These are phyloP conservation scores for Cisticola juncidis DNA, from an alignment of 2,113 vertebrate genomes.

Conservation along the genomic window DNA sequence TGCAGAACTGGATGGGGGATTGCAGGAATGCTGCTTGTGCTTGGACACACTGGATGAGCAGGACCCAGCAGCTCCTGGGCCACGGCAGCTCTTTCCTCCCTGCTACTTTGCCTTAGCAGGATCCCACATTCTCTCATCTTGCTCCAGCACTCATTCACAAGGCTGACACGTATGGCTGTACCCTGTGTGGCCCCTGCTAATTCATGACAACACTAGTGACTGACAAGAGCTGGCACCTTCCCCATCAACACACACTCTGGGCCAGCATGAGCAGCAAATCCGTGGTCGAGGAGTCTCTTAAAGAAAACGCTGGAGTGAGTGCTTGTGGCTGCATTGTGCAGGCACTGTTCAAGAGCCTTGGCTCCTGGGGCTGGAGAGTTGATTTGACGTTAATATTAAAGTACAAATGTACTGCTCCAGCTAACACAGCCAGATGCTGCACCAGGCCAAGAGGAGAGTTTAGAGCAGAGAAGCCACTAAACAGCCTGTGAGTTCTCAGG, in stretches of 20 bases:
- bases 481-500: not conserved
- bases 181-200: slow-evolving; percentile 32
- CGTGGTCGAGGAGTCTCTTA: not conserved
- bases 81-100: not conserved
- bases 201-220: slow-evolving; percentile 47
- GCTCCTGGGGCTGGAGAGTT: not conserved
- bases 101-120: not conserved
- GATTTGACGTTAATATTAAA: slow-evolving; percentile 38
- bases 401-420: not conserved
- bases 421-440: slow-evolving; percentile 13
- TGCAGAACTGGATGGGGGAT: fast-evolving
- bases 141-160: slow-evolving; percentile 45
- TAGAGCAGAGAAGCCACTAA: not conserved
- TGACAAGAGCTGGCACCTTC: slow-evolving; percentile 59
- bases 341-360: not conserved
- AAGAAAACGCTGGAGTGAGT: not conserved
- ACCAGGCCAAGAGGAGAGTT: not conserved
- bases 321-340: not conserved
- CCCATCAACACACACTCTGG: slow-evolving; percentile 19
- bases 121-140: not conserved
- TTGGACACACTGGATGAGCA: not conserved
- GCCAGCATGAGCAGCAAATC: slow-evolving; percentile 24
- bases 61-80: not conserved
- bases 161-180: slow-evolving; percentile 41
- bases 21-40: not conserved